These are phyloP conservation scores for Dermatemys mawii DNA, from an alignment of 2,113 vertebrate species.

Conservation along the genomic window DNA sequence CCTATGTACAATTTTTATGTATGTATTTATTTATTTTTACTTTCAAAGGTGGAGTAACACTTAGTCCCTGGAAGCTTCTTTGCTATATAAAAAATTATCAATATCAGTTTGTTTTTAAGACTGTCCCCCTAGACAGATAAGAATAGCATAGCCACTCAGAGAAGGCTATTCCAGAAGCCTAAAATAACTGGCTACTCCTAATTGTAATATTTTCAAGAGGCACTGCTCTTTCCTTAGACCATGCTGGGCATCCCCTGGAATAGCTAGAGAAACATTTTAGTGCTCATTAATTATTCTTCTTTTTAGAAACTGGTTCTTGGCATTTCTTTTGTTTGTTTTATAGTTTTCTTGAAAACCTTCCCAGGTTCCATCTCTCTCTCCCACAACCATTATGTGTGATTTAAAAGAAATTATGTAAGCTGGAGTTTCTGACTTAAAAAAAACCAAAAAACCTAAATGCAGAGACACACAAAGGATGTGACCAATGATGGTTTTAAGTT, in stretches of 20 bases:
- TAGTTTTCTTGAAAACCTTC: constrained; percentile 15
- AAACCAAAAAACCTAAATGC: not conserved
- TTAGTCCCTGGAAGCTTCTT: not conserved
- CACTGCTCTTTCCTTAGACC: not conserved
- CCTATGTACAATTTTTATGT: not conserved
- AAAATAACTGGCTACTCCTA: constrained; percentile 35
- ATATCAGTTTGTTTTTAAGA: not conserved
- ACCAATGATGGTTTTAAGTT: not conserved
- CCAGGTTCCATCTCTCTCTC: not conserved
- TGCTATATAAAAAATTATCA: not conserved
- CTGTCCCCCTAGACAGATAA: not conserved
- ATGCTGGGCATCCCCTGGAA: not conserved
- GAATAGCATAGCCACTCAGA: not conserved
- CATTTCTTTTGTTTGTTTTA: constrained; percentile 18
- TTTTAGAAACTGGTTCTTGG: constrained; percentile 10
- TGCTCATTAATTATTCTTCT: constrained; percentile 39
- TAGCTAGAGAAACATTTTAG: constrained; percentile 11
- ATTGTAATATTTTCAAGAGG: not conserved
- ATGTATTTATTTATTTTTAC: constrained; percentile 5
- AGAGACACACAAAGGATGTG: not conserved
- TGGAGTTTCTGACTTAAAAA: constrained; percentile 26
- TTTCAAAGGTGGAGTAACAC: not conserved
- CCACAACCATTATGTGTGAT: not conserved
- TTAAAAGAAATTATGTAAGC: constrained; percentile 48
- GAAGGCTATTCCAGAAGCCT: not conserved